phyloP scores from a whole-genome alignment of 2,113 vertebrate genomes.

The Siniperca knerii region DNA sequence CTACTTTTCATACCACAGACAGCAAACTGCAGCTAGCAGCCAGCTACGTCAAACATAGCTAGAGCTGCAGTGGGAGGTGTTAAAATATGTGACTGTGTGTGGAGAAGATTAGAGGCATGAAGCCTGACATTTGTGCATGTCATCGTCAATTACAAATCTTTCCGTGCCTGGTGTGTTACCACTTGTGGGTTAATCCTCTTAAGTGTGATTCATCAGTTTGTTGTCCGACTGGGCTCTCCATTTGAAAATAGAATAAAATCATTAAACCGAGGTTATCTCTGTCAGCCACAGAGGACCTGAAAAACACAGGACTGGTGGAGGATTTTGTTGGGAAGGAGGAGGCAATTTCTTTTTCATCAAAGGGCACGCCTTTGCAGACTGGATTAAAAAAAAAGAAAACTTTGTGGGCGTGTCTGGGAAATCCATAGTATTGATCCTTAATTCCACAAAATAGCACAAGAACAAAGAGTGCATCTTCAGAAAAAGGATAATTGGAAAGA shows the following conservation, averaged over 20 bases:
- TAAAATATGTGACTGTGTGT: constrained; percentile 21
- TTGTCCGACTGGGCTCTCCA: background rate
- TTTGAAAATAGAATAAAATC: constrained; percentile 28
- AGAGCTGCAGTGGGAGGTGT: constrained; percentile 22
- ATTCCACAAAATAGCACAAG: constrained; percentile 48
- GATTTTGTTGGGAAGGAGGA: background rate
- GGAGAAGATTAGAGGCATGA: constrained; percentile 25
- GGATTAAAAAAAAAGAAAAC: constrained; percentile 12
- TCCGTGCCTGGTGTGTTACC: constrained; percentile 13
- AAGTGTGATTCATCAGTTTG: constrained; percentile 22
- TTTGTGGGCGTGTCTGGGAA: constrained; percentile 16
- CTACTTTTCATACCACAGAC: background rate
- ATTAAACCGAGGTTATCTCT: constrained; percentile 26
- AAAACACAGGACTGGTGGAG: background rate
- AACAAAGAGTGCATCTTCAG: constrained; percentile 53
- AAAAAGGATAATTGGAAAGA: constrained; percentile 31
- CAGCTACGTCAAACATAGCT: background rate
- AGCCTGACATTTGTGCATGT: constrained; percentile 32
- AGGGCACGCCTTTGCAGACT: constrained; percentile 15
- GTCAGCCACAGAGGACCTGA: constrained; percentile 18
- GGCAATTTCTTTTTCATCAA: constrained; percentile 44
- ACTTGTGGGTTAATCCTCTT: constrained; percentile 45
- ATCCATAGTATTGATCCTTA: constrained; percentile 71
- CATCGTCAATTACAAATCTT: constrained; percentile 26
- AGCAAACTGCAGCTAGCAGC: background rate